Percentiles rank a stretch among this genome's conserved stretches.
phyloP scores from a whole-genome alignment of 1,140 invertebrate genomes.

The Pantala flavescens region DNA sequence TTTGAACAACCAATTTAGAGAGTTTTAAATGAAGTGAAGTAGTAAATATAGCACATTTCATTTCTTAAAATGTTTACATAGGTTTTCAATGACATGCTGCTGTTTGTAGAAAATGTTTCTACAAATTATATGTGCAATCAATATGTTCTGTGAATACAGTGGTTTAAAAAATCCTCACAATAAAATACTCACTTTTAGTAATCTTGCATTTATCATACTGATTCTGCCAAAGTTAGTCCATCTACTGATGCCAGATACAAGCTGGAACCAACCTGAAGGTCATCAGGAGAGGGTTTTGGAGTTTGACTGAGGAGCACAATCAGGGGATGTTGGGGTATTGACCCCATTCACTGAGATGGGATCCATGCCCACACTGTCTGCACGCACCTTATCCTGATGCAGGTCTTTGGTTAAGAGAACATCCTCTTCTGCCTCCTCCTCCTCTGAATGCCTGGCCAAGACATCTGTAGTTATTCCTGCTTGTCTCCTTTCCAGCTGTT shows the following conservation, averaged over 20 bases:
- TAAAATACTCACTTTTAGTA: too few relatives aligned
- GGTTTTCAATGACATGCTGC: too few relatives aligned
- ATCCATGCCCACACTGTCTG: neutral
- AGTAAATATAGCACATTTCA: too few relatives aligned
- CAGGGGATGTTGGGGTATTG: neutral
- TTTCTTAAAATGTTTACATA: too few relatives aligned
- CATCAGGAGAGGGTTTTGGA: neutral
- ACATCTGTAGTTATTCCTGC: neutral
- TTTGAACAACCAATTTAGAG: too few relatives aligned
- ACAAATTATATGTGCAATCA: too few relatives aligned
- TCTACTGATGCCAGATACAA: neutral
- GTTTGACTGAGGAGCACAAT: neutral
- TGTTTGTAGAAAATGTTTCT: too few relatives aligned
- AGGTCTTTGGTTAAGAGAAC: neutral
- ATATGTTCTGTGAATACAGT: too few relatives aligned
- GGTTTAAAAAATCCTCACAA: too few relatives aligned
- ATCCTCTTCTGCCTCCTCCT: neutral
- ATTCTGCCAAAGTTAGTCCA: neutral
- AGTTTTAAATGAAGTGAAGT: too few relatives aligned
- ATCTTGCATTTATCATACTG: too few relatives aligned
- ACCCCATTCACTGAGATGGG: neutral
- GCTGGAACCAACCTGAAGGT: neutral
- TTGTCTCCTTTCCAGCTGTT: neutral
- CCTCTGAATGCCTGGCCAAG: neutral
- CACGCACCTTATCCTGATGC: conserved; percentile 2